Evolutionary conservation across 2,888 invertebrate species (phyloP).

Genomic region (Amiota communis): DNA sequence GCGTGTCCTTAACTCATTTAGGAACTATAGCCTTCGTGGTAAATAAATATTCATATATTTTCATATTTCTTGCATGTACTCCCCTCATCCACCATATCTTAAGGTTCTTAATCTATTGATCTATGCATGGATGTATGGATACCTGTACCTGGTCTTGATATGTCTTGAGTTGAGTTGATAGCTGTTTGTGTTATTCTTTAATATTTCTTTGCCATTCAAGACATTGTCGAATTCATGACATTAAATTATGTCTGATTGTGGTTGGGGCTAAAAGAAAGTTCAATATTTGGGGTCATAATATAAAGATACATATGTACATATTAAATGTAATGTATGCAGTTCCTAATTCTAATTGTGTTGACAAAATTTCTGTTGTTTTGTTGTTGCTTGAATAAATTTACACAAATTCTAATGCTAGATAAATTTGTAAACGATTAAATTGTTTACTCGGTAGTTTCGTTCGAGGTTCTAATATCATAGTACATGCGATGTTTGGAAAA

Average conservation of each 20-base stretch:
- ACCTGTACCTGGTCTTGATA: no score
- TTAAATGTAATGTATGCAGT: background rate
- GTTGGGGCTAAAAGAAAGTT: background rate
- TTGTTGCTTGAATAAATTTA: constrained; percentile 25
- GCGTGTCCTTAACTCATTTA: constrained; percentile 58
- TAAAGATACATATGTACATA: background rate
- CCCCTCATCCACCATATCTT: no score
- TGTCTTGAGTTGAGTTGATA: constrained; percentile 33
- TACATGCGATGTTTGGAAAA: constrained; percentile 43
- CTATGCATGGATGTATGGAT: no score
- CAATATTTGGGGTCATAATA: constrained; percentile 4
- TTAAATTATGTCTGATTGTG: constrained; percentile 58
- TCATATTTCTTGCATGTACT: background rate
- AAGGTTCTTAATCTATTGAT: no score
- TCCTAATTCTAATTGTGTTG: constrained; percentile 57
- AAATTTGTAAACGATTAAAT: constrained; percentile 57
- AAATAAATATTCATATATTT: no score
- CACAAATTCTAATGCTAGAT: constrained; percentile 48
- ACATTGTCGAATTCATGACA: constrained; percentile 45
- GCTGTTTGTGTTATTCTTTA: constrained; percentile 39
- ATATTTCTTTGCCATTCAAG: constrained; percentile 34
- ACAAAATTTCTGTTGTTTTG: constrained; percentile 38
- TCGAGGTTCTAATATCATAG: constrained; percentile 22
- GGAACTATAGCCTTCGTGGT: constrained; percentile 16
- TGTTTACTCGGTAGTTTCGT: constrained; percentile 49